A percentile compares a stretch with the other conserved stretches of the same genome.
phyloP scores from a whole-genome alignment of 2,797 vertebrate genomes.

The Coracias cyanogaster region DNA sequence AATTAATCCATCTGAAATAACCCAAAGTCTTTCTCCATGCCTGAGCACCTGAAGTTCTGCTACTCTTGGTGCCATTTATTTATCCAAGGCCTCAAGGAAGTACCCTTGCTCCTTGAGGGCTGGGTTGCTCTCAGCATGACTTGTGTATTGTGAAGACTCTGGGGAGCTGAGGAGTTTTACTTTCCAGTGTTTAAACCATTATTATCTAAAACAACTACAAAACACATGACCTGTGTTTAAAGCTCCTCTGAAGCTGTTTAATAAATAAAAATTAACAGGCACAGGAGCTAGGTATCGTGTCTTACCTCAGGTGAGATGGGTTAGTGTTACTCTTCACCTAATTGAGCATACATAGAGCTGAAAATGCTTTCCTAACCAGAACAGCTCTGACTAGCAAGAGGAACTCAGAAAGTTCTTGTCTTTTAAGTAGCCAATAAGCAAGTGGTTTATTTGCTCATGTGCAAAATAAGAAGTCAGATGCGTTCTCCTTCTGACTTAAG shows the following conservation, averaged over 20 bases:
- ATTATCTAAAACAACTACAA: neutral
- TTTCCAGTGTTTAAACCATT: neutral
- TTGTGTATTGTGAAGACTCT: neutral
- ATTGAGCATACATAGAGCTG: fast-evolving
- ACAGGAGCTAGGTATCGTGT: neutral
- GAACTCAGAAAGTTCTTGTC: neutral
- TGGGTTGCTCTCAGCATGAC: neutral
- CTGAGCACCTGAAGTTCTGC: neutral
- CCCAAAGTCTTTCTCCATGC: neutral
- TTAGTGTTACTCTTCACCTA: neutral
- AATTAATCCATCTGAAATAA: neutral
- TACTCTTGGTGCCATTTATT: neutral
- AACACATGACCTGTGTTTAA: neutral
- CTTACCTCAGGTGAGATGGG: neutral
- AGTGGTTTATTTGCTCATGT: neutral
- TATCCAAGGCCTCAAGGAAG: neutral
- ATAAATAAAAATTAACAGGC: neutral
- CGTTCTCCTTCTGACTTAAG: neutral
- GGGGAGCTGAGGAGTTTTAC: neutral
- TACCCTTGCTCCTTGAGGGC: fast-evolving
- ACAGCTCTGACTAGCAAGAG: neutral
- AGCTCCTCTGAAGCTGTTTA: neutral
- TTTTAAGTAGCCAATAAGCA: neutral
- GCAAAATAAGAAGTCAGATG: neutral
- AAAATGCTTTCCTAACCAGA: neutral